A percentile compares a stretch with the other conserved stretches of the same genome.
Conservation (phyloP, 2,797 vertebrate genomes). For the Balearica regulorum region DNA sequence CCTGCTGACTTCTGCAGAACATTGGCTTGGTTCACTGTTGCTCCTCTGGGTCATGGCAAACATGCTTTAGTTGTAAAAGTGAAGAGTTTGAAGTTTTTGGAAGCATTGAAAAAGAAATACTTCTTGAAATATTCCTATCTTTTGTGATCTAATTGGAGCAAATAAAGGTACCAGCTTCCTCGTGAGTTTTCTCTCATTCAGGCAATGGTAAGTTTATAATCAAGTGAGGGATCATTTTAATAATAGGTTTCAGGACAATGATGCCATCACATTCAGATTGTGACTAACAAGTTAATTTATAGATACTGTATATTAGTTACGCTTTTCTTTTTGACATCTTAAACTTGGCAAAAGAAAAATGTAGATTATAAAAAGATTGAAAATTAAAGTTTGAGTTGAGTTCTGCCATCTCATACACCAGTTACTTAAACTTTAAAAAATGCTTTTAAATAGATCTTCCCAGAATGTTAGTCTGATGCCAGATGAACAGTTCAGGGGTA, state of each 20-base stretch:
- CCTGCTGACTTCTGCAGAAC: accelerated
- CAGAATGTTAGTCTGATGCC: background rate
- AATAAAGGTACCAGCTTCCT: background rate
- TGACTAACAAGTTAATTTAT: constrained; percentile 42
- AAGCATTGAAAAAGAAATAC: background rate
- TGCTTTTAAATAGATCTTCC: constrained; percentile 2
- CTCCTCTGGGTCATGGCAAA: background rate
- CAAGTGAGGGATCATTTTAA: background rate
- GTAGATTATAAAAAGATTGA: background rate
- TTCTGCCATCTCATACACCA: background rate
- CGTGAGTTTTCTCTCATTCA: background rate
- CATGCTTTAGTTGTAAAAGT: background rate
- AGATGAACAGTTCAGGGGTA: background rate
- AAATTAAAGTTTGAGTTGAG: background rate
- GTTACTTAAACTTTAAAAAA: constrained; percentile 21
- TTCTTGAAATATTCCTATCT: background rate
- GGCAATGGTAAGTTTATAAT: background rate
- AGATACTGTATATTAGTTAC: constrained; percentile 2
- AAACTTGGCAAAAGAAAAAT: constrained; percentile 20
- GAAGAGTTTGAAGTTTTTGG: background rate
- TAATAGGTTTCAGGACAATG: background rate
- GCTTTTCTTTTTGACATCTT: constrained; percentile 30
- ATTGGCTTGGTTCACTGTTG: background rate
- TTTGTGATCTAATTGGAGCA: background rate
- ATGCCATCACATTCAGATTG: constrained; percentile 5